A percentile compares a stretch with the other conserved stretches of the same genome.
Evolutionary conservation across 2,113 vertebrate species (phyloP).

Genomic region (Chascanopsetta lugubris): DNA sequence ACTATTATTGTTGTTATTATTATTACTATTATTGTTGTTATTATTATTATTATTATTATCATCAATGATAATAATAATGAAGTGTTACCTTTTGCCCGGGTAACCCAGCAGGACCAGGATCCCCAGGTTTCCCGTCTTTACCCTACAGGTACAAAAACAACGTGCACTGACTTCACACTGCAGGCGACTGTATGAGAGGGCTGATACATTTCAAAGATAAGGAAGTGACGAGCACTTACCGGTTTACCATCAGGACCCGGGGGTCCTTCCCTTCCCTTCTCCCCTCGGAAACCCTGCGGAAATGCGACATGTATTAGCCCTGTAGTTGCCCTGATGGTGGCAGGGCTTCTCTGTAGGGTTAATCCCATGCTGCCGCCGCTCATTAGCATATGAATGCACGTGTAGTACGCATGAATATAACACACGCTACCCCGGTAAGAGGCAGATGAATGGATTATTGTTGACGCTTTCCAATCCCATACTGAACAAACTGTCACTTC

Average conservation of each 20-base stretch:
- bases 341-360: background rate
- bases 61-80: too few species aligned
- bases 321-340: background rate
- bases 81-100: conserved; percentile 72
- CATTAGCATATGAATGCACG: too few species aligned
- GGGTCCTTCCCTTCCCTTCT: conserved; percentile 73
- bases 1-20: too few species aligned
- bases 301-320: conserved; percentile 6
- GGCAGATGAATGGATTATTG: too few species aligned
- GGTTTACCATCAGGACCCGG: conserved; percentile 77
- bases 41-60: too few species aligned
- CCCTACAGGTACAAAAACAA: conserved; percentile 60
- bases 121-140: conserved; percentile 62
- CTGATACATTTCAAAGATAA: background rate
- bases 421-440: too few species aligned
- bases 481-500: too few species aligned
- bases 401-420: too few species aligned
- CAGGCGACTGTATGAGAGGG: background rate
- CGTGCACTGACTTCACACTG: background rate
- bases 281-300: conserved; percentile 73
- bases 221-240: conserved; percentile 71
- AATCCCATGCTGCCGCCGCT: background rate
- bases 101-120: conserved; percentile 62
- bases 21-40: too few species aligned
- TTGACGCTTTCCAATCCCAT: too few species aligned